These are phyloP conservation scores for Pristionchus fissidentatus DNA, from an alignment of 2,888 invertebrate species.

Conservation along the genomic window DNA sequence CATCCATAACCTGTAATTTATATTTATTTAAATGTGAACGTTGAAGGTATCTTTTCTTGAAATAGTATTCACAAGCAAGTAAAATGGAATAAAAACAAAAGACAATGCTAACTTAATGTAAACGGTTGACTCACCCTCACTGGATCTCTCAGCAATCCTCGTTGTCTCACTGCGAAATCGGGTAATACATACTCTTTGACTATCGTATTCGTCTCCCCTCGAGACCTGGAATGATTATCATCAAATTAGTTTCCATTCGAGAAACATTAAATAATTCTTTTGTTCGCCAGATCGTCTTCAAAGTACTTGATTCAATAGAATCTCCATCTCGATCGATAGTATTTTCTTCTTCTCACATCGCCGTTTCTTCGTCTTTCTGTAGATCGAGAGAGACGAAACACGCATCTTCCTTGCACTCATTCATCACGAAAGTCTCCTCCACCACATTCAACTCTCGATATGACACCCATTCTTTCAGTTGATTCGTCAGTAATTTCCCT, in stretches of 20 bases:
- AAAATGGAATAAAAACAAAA: not conserved
- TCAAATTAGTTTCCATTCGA: not conserved
- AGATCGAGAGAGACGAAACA: constrained; percentile 93
- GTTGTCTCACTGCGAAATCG: constrained; percentile 84
- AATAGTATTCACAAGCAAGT: not conserved
- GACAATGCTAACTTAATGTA: no score
- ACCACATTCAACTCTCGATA: constrained; percentile 91
- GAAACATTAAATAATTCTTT: no score
- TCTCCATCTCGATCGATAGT: not conserved
- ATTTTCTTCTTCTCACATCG: constrained; percentile 50
- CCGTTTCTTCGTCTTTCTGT: constrained; percentile 84
- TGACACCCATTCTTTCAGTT: constrained; percentile 95
- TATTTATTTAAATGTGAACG: no score
- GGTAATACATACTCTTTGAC: constrained; percentile 92
- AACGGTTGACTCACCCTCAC: constrained; percentile 26
- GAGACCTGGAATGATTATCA: constrained; percentile 67
- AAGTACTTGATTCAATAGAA: no score
- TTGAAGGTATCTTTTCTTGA: not conserved
- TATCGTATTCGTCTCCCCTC: constrained; percentile 81
- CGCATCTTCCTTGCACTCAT: constrained; percentile 97
- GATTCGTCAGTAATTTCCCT: constrained; percentile 96
- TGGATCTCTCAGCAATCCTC: constrained; percentile 55
- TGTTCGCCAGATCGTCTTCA: not conserved
- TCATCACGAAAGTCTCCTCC: constrained; percentile 65
- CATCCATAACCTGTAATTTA: constrained; percentile 80